Conservation (phyloP, 1,140 invertebrate species). For the Colletes latitarsis region DNA sequence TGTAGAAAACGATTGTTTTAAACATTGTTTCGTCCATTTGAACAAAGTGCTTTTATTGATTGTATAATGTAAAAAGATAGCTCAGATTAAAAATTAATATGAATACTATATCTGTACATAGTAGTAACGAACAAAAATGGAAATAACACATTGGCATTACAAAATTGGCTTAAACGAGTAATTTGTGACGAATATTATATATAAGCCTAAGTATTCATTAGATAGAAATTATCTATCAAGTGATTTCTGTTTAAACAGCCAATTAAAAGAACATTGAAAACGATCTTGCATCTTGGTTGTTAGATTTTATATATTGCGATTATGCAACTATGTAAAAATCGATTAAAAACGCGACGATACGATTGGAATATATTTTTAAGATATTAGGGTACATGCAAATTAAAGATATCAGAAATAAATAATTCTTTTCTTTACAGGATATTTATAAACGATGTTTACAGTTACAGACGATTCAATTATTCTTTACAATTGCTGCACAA, state of each 20-base stretch:
- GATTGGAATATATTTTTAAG: not conserved
- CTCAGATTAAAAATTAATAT: too few species aligned
- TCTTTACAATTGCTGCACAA: not conserved
- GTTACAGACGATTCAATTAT: not conserved
- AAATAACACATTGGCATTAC: too few species aligned
- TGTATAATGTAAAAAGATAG: not conserved
- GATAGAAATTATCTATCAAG: not conserved
- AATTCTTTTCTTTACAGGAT: not conserved
- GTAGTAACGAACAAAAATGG: not conserved
- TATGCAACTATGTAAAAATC: not conserved
- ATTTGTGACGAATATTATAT: too few species aligned
- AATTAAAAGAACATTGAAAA: too few species aligned
- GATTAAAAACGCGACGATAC: not conserved
- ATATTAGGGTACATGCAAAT: not conserved
- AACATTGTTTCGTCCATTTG: not conserved
- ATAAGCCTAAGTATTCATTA: not conserved
- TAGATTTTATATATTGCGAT: not conserved
- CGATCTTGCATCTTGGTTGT: not conserved
- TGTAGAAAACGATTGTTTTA: not conserved
- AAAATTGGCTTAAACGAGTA: too few species aligned
- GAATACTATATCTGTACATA: not conserved
- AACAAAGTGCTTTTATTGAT: slow-evolving; percentile 1
- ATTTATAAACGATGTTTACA: not conserved
- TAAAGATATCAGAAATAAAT: not conserved
- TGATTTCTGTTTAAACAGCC: not conserved